phyloP scores from a whole-genome alignment of 2,113 vertebrate genomes.

The Hemibagrus wyckioides region DNA sequence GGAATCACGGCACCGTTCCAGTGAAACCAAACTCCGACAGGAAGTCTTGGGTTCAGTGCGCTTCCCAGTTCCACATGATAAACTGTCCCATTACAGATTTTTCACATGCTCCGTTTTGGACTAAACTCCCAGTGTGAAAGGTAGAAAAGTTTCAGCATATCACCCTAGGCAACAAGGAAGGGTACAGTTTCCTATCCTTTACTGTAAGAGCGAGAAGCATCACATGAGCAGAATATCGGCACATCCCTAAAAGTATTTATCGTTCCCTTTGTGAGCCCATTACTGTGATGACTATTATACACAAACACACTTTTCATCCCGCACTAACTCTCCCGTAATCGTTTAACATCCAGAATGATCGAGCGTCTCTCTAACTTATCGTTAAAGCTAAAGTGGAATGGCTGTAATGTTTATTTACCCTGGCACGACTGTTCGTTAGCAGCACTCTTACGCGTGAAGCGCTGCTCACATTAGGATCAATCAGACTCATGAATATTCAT shows the following conservation, averaged over 20 bases:
- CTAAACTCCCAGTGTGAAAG: too few species aligned
- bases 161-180: not conserved
- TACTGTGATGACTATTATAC: not conserved
- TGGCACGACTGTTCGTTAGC: slow-evolving; percentile 37
- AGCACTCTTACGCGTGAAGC: slow-evolving; percentile 7
- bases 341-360: not conserved
- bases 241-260: not conserved
- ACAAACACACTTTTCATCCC: not conserved
- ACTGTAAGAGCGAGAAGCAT: not conserved
- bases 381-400: slow-evolving; percentile 18
- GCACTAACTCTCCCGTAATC: not conserved
- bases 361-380: not conserved
- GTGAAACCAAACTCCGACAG: too few species aligned
- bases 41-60: too few species aligned
- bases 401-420: slow-evolving; percentile 42
- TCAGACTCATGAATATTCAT: slow-evolving; percentile 52
- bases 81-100: too few species aligned
- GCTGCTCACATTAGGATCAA: slow-evolving; percentile 42
- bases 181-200: not conserved
- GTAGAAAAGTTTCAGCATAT: not conserved
- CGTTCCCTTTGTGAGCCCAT: not conserved
- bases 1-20: too few species aligned
- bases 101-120: too few species aligned
- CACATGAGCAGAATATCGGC: not conserved
- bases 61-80: too few species aligned